Percentiles rank a stretch among this genome's conserved stretches.
Conservation (phyloP, 2,797 vertebrate species). For the Lagorchestes hirsutus region DNA sequence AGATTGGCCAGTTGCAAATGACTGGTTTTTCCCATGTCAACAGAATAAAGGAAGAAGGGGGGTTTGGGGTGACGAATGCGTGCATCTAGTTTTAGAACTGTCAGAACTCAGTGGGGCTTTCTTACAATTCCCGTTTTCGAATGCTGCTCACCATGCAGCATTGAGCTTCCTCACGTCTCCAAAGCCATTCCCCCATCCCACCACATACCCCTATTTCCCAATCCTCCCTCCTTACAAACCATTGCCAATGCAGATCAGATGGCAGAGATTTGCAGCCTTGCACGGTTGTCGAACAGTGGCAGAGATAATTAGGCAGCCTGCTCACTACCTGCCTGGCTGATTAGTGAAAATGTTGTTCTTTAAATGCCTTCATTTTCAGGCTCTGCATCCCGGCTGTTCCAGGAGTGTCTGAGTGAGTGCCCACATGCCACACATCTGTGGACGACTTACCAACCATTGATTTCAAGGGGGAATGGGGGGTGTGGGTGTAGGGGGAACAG, state of each 20-base stretch:
- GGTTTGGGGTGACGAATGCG: background rate
- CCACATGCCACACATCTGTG: background rate
- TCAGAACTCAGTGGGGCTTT: background rate
- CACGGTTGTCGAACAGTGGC: conserved; percentile 6
- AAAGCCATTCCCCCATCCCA: background rate
- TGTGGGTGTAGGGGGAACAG: background rate
- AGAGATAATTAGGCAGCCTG: conserved; percentile 23
- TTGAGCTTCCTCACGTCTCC: background rate
- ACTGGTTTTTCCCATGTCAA: conserved; percentile 2
- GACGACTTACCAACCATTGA: background rate
- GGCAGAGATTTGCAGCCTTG: background rate
- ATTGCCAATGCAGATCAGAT: conserved; percentile 4
- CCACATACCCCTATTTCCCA: background rate
- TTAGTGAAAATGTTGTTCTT: conserved; percentile 21
- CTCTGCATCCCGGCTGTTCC: background rate
- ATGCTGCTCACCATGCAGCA: background rate
- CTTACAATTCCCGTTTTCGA: background rate
- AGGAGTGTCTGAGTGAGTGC: background rate
- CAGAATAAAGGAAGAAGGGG: background rate
- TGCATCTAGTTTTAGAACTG: background rate
- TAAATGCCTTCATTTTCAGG: background rate
- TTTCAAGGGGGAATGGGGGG: background rate
- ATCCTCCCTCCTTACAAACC: background rate
- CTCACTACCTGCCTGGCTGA: conserved; percentile 1
- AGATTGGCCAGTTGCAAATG: conserved; percentile 6